phyloP scores from a whole-genome alignment of 53 echinoderm and acorn worm species.

The Glandiceps talaboti region DNA sequence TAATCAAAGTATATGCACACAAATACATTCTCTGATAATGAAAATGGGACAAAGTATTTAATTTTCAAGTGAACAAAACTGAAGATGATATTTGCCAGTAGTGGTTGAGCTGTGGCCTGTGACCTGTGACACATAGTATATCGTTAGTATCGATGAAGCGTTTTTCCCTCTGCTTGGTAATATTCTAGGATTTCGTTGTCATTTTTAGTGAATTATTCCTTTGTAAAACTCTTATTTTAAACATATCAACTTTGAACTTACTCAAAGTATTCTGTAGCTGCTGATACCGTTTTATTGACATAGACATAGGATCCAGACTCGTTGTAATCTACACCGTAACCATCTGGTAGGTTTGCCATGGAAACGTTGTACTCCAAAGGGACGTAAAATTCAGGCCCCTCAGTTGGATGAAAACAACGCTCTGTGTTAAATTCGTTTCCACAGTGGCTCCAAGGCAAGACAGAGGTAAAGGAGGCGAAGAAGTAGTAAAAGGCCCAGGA shows the following conservation, averaged over 20 bases:
- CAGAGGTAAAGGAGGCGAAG: slow-evolving; percentile 77
- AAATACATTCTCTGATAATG: too few species aligned
- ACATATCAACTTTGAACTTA: slow-evolving; percentile 23
- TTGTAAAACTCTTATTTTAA: background rate
- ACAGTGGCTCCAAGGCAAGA: slow-evolving; percentile 75
- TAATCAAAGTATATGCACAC: too few species aligned
- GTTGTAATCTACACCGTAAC: background rate
- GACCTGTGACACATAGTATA: too few species aligned
- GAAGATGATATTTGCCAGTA: too few species aligned
- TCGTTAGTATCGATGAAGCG: too few species aligned
- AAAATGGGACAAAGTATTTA: too few species aligned
- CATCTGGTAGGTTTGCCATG: slow-evolving; percentile 13
- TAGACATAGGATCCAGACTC: background rate
- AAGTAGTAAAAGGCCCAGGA: slow-evolving; percentile 90
- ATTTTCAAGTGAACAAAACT: too few species aligned
- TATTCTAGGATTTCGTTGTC: too few species aligned
- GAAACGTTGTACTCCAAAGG: slow-evolving; percentile 30
- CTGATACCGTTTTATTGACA: slow-evolving; percentile 47
- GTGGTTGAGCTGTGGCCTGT: too few species aligned
- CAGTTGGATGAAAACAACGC: slow-evolving; percentile 48
- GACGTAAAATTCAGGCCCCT: slow-evolving; percentile 39
- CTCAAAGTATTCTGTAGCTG: slow-evolving; percentile 90
- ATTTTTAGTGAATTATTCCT: too few species aligned
- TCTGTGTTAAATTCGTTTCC: slow-evolving; percentile 61
- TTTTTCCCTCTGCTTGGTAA: too few species aligned